Evolutionary conservation across 2,113 vertebrate species (phyloP).

Genomic region (Struthio camelus): DNA sequence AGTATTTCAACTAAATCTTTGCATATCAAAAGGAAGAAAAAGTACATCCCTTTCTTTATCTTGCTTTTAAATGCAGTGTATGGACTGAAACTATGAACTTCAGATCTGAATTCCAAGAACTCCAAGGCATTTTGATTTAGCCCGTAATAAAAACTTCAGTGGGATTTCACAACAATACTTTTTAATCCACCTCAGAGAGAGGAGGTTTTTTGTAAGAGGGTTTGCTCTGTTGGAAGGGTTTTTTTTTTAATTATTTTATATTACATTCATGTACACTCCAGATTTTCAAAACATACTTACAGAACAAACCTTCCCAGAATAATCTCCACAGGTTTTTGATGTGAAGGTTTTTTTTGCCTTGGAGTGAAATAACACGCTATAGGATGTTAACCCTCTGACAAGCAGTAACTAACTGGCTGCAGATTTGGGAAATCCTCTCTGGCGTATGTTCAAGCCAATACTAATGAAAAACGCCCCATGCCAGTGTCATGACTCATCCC

Average conservation of each 20-base stretch:
- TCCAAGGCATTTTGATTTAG: constrained; percentile 19
- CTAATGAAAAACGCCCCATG: constrained; percentile 34
- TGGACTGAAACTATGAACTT: constrained; percentile 6
- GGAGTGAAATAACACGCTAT: constrained; percentile 17
- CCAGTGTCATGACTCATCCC: constrained; percentile 51
- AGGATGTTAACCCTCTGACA: constrained; percentile 14
- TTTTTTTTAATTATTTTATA: background rate
- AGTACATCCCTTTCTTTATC: constrained; percentile 16
- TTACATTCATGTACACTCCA: background rate
- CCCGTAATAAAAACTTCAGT: background rate
- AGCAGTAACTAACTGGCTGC: constrained; percentile 47
- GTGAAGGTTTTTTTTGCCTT: no score
- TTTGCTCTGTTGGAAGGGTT: background rate
- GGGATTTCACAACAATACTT: constrained; percentile 20
- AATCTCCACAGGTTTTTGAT: background rate
- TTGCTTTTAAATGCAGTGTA: constrained; percentile 16
- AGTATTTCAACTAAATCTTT: constrained; percentile 42
- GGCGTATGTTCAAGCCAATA: background rate
- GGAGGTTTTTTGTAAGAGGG: background rate
- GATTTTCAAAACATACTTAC: constrained; percentile 26
- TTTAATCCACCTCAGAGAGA: constrained; percentile 2
- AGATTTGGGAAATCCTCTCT: constrained; percentile 62
- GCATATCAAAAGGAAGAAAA: constrained; percentile 47
- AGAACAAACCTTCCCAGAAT: background rate
- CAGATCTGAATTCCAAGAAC: constrained; percentile 30